A percentile compares a stretch with the other conserved stretches of the same genome.
Evolutionary conservation across 2,888 invertebrate species (phyloP).

Genomic region (Drosophila testacea): DNA sequence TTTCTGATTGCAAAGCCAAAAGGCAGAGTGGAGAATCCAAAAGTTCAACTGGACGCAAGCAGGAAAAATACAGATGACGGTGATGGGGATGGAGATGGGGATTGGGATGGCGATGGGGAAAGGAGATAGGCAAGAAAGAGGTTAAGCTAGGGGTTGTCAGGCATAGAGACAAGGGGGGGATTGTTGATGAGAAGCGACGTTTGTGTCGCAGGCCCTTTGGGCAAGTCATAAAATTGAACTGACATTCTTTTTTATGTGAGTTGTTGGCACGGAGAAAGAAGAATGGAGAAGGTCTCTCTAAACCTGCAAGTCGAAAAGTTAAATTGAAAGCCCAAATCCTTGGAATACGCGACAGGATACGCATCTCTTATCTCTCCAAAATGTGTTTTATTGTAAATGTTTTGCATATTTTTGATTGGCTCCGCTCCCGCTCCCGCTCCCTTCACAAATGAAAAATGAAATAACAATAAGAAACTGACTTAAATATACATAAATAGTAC

Average conservation of each 20-base stretch:
- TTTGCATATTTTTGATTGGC: slow-evolving; percentile 77
- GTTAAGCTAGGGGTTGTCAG: slow-evolving; percentile 6
- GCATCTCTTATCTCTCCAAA: slow-evolving; percentile 42
- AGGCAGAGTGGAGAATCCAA: slow-evolving; percentile 41
- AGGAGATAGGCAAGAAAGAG: background rate
- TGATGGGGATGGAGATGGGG: background rate
- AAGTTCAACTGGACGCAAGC: slow-evolving; percentile 40
- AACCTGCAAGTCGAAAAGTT: slow-evolving; percentile 44
- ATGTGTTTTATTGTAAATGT: slow-evolving; percentile 70
- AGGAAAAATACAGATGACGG: slow-evolving; percentile 1
- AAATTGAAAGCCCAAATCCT: slow-evolving; percentile 65
- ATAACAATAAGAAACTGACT: slow-evolving; percentile 19
- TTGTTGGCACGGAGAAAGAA: background rate
- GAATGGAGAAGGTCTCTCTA: background rate
- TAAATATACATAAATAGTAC: background rate
- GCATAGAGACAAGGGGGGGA: background rate
- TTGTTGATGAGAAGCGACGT: slow-evolving; percentile 58
- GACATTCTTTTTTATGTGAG: slow-evolving; percentile 59
- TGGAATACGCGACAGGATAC: slow-evolving; percentile 19
- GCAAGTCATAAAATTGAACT: slow-evolving; percentile 79
- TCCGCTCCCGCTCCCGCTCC: background rate
- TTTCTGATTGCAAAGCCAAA: slow-evolving; percentile 79
- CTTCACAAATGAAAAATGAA: background rate
- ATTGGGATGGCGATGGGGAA: background rate
- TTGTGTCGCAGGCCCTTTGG: slow-evolving; percentile 70